Conservation (phyloP, 64 coral and sea anemone species). For the Montipora efflorescens region DNA sequence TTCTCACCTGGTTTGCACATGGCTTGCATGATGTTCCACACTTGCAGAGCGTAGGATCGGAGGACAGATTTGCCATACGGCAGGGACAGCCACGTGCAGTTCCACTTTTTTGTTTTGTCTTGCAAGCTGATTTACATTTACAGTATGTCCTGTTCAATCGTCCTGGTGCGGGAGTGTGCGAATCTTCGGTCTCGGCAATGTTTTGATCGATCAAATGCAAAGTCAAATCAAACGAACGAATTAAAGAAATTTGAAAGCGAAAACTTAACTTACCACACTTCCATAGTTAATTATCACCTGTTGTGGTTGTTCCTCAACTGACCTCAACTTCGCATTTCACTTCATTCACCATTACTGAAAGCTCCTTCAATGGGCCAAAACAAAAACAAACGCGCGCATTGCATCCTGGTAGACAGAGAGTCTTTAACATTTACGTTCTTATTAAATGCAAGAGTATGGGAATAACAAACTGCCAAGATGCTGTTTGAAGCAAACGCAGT, state of each 20-base stretch:
- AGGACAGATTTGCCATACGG: not conserved
- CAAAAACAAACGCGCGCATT: not conserved
- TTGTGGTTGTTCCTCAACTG: not conserved
- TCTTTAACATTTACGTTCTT: not conserved
- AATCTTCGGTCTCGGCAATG: constrained; percentile 5
- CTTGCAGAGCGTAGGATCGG: not conserved
- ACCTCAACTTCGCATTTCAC: not conserved
- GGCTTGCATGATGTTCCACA: not conserved
- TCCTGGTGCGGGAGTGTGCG: not conserved
- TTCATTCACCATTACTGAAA: not conserved
- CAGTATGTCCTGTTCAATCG: constrained; percentile 4
- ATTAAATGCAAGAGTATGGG: too few relatives aligned
- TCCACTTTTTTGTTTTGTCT: constrained; percentile 11
- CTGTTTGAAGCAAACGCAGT: too few relatives aligned
- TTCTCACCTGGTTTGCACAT: not conserved
- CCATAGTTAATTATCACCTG: not conserved
- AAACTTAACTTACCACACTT: not conserved
- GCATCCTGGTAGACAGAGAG: not conserved
- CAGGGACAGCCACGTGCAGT: not conserved
- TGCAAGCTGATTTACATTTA: constrained; percentile 10
- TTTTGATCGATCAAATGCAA: not conserved
- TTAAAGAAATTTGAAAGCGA: not conserved
- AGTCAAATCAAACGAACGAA: not conserved
- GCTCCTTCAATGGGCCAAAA: not conserved
- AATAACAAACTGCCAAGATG: too few relatives aligned